Percentiles rank a stretch among this genome's conserved stretches.
Conservation (phyloP, 2,113 vertebrate genomes). For the Mellivora capensis region DNA sequence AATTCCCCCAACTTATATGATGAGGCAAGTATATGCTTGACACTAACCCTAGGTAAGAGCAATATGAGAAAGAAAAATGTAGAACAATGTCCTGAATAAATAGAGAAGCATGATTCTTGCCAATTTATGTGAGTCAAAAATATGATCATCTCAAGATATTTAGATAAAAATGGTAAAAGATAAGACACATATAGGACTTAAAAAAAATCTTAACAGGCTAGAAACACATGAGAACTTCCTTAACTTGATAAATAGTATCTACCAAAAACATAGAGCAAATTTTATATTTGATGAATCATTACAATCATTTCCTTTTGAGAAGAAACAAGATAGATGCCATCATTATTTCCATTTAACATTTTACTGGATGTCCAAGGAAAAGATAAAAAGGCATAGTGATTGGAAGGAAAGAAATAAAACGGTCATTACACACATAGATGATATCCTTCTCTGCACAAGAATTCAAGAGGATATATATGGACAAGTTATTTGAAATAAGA, state of each 20-base stretch:
- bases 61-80: neutral
- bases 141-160: neutral
- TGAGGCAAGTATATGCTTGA: neutral
- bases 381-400: neutral
- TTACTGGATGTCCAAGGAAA: neutral
- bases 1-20: neutral
- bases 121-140: neutral
- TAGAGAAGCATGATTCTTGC: neutral
- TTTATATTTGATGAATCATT: neutral
- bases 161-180: slow-evolving; percentile 14
- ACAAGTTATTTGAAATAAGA: neutral
- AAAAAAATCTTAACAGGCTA: neutral
- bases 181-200: neutral
- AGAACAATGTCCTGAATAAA: neutral
- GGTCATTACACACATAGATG: neutral
- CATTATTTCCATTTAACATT: neutral
- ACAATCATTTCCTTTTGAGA: neutral
- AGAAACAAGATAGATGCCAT: neutral
- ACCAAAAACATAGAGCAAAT: neutral
- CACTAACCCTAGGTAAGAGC: neutral
- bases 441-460: neutral
- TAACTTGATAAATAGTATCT: neutral
- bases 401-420: neutral
- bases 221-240: neutral
- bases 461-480: neutral